These are phyloP conservation scores for Hycleus phaleratus DNA, from an alignment of 1,140 invertebrate genomes.

Conservation along the genomic window DNA sequence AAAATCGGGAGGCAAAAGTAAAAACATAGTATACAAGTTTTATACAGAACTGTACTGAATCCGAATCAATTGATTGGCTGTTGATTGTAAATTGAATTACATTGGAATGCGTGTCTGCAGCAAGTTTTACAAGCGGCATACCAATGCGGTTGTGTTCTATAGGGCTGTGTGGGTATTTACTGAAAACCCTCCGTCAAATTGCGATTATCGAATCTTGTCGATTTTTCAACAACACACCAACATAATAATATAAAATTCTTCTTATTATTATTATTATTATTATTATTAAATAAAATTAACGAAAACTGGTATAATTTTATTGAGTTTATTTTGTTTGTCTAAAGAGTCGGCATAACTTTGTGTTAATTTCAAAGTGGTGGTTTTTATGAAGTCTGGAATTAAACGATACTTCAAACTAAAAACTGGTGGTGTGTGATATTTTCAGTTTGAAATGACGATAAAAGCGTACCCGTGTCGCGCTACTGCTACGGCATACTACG, in stretches of 20 bases:
- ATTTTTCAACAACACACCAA: too few species aligned
- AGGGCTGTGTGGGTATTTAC: slow-evolving; percentile 12
- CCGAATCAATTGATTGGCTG: slow-evolving; percentile 53
- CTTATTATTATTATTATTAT: too few species aligned
- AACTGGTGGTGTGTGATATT: slow-evolving; percentile 33
- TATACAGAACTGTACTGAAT: slow-evolving; percentile 40
- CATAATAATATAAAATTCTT: too few species aligned
- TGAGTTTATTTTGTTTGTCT: too few species aligned
- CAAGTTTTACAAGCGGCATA: slow-evolving; percentile 24
- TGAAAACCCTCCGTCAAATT: slow-evolving; percentile 17
- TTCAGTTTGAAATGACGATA: slow-evolving; percentile 36
- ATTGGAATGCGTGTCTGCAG: slow-evolving; percentile 44
- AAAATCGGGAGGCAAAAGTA: slow-evolving; percentile 10
- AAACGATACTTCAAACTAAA: slow-evolving; percentile 27
- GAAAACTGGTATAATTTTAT: too few species aligned
- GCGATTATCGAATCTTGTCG: slow-evolving; percentile 18
- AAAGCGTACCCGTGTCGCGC: slow-evolving; percentile 37
- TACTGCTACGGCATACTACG: slow-evolving; percentile 30
- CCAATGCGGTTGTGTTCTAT: slow-evolving; percentile 22
- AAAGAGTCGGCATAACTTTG: neutral
- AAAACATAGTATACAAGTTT: slow-evolving; percentile 13
- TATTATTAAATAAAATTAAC: too few species aligned
- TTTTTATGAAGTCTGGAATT: slow-evolving; percentile 21
- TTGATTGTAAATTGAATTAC: slow-evolving; percentile 55
- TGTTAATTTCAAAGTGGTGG: slow-evolving; percentile 11